Base-by-base conservation (phyloP, 2,797 vertebrate genomes). In the Eutrigla gurnardus region DNA sequence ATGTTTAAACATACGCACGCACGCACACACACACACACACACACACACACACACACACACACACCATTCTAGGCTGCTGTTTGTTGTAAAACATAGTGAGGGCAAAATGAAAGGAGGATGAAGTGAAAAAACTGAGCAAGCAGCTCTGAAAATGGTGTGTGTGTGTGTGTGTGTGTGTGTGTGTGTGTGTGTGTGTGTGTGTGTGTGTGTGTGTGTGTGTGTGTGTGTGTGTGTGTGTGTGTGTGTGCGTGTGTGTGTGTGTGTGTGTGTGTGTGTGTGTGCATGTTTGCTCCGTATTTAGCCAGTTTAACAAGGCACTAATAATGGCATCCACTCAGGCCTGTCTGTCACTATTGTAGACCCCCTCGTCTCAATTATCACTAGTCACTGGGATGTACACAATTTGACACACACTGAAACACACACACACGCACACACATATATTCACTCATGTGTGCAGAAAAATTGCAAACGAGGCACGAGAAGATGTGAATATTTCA, bases 261-360 rank as follows among this genome's bases (percentile, higher is more conserved):
- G 43, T 61, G 49, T 62, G 17, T 55, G 4, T 53, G 47, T 36
- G 42, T 57, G 39, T 42, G 59, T 62, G n/a, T 61, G 63, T 65
- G 59, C n/a, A n/a, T 57, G 42, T 36, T 35, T 58, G 42, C 50
- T 17, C 25, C 60, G 47, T 52, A 46, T 85, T 87, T 84, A 80
- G 50, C 36, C 82, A 39, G 62, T 68, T 63, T 79, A 87, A 82
- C 80, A 69, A 85, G 75, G 33, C 40, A 53, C 65, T 85, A 76
- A 83, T 77, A 84, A 84, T 72, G 42, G 66, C 66, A 33, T 78
- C 62, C 62, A 83, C 54, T 84, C 84, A 86, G 73, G 64, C 77
- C 78, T 84, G 65, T 80, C 70, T 85, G 85, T 89, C 80, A 87
- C 70, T 69, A 54, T 59, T 77, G 87, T 90, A 86, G 87, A 61